Evolutionary conservation across 2,113 vertebrate genomes (phyloP), one percentile per base, ranked within the genome.

Genomic region (Pangasianodon gigas): DNA sequence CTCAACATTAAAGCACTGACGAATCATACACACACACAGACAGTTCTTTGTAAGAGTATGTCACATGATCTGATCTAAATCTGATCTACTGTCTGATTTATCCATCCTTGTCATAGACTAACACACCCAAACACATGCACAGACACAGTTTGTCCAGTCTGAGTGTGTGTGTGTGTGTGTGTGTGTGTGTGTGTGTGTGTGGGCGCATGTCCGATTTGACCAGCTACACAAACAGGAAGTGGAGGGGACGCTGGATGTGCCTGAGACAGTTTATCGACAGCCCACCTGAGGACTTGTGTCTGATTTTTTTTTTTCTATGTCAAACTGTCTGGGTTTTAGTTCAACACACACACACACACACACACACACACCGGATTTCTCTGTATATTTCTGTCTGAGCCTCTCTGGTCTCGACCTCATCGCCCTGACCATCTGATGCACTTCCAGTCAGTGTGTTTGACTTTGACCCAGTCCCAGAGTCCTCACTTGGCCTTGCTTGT

Each of bases 201-300:
- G 16, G 18, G 54, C 6, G 19, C 52, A 84, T 54, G 29, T 69
- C 51, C 18, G 26, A 48, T 60, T 60, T n/a, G 41, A 46, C 13
- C 58, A 51, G 85, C 85, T 54, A 74, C 82, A 88, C 54, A 91
- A 90, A 90, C 89, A 92, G 89, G 90, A 90, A 87, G 60, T 54
- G n/a, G 37, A 77, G 32, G 6, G 84, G 87, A 80, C 29, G 10
- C 41, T 86, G 77, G 81, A 88, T 89, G 86, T 88, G 13, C 62
- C 26, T 21, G 81, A 88, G 88, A 90, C 88, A 16, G 14, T n/a
- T 69, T 89, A 54, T 62, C 71, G 65, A 82, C 90, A 48, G 82
- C 24, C 54, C 85, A 82, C 71, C 83, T 90, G 91, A 84, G 56
- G 37, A 77, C 11, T 32, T 44, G 5, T n/a, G 62, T 58, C 54